These are phyloP conservation scores for Dryobates pubescens DNA, from an alignment of 2,797 vertebrate species.

Conservation along the genomic window DNA sequence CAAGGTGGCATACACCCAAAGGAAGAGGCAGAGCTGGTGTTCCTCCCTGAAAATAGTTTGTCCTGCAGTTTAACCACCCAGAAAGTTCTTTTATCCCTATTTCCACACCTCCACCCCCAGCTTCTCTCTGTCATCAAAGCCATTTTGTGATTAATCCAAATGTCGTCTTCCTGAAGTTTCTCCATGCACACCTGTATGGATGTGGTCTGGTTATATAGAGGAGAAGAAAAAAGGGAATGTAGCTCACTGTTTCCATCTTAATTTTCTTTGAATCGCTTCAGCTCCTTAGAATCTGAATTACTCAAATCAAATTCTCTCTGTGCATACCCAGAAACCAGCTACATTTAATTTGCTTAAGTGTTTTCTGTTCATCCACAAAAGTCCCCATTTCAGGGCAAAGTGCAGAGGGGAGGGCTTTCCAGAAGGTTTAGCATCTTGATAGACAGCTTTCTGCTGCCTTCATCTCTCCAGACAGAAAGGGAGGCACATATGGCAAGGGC, in stretches of 20 bases:
- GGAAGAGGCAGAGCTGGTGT: background rate
- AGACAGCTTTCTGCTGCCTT: slow-evolving; percentile 67
- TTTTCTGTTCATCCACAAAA: slow-evolving; percentile 38
- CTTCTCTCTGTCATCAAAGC: slow-evolving; percentile 41
- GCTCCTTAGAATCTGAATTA: slow-evolving; percentile 33
- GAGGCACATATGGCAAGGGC: slow-evolving; percentile 46
- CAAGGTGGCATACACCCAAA: background rate
- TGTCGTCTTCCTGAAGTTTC: slow-evolving; percentile 22
- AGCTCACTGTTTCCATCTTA: background rate
- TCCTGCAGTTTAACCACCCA: background rate
- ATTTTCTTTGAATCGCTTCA: background rate
- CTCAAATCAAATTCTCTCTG: slow-evolving; percentile 19
- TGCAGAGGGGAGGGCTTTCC: slow-evolving; percentile 46
- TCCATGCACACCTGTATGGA: background rate
- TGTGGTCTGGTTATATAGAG: background rate
- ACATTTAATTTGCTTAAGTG: slow-evolving; percentile 52
- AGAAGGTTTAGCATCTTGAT: slow-evolving; percentile 70
- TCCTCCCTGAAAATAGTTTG: slow-evolving; percentile 24
- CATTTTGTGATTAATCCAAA: background rate
- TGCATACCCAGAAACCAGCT: background rate
- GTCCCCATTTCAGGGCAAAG: slow-evolving; percentile 14
- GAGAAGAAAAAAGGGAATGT: background rate
- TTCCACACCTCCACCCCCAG: background rate
- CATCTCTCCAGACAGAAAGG: slow-evolving; percentile 54
- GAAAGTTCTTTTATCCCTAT: slow-evolving; percentile 31